Base-by-base conservation (phyloP, 1,140 invertebrate species). In the Psilanteris sp. region DNA sequence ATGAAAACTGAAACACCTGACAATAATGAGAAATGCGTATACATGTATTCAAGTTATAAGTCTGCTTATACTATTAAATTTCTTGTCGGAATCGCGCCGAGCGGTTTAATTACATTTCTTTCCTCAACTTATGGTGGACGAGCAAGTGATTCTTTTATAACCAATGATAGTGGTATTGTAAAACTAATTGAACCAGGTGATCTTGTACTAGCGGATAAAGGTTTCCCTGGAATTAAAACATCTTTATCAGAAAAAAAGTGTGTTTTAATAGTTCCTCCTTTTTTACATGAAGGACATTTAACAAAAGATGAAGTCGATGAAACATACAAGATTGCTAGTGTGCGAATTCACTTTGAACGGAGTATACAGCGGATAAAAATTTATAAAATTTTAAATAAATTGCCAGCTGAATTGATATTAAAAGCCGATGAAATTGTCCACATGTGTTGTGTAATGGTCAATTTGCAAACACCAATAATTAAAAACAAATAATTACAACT, bases 131-230 rank as follows among this genome's bases (percentile, higher is more conserved):
- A 81, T 79, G 85, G 85, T 41, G 83, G 83, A 4, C 26, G 59
- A 29, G 41, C 37, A 48, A 54, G 48, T 54, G 66, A 66, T 10
- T 43, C 73, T n/a, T 48, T 43, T 5, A 57, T 71, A 0, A 77
- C 61, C 5, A 55, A 59, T 54, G 61, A 77, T 36, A 46, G 36
- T 24, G 66, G 66, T 16, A 82, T 88, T 52, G 43, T 88, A 48
- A 78, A 88, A 73, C 36, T 78, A 32, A 61, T 88, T 31, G 81
- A 87, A 80, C 61, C 72, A 44, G 83, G 80, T 43, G 86, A 87
- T 77, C 13, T 74, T 7, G 79, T 88, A 44, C 79, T 89, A 55
- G 85, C 83, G 7, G 86, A 88, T 54, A 82, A 85, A 78, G 84
- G 86, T 11, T 87, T 88, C 73, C 71, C 80, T 16, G 75, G 62